Evolutionary conservation across 2,888 invertebrate genomes (phyloP), one percentile per base, ranked within the genome.

Genomic region (Prosopocoilus inquinatus): DNA sequence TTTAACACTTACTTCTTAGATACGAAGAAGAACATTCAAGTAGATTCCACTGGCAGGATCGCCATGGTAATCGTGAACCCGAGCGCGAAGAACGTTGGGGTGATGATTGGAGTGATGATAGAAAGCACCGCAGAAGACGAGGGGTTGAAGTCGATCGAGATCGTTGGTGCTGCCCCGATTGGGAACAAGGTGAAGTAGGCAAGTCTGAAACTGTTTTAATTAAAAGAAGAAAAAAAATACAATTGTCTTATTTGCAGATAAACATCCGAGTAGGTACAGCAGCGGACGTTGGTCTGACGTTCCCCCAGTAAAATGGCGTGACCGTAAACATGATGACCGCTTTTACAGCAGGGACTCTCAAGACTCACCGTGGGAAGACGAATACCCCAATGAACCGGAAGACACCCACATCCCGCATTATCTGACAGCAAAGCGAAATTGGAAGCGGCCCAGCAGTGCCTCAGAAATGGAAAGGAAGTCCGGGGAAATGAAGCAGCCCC

Each of bases 321-420:
- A 81, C 43, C 76, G 82, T 11, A 75, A 75, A 57, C 78, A 82
- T 47, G 81, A 81, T 53, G 74, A 76, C 9, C 62, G 74, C 13
- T 75, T 75, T 57, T 75, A 75, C 55, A 69, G 70, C 46, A 65
- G 76, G 32, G 76, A 76, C 32, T 74, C 76, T 1, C 76, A 77
- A 57, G 78, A 84, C 63, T 78, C 78, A 43, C 79, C 85, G 9
- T 84, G 88, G 80, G 87, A 86, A 64, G 80, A 76, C 55, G 84
- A 85, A 56, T 84, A 84, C 58, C 64, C 70, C 4, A 74, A 76
- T 54, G 76, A 75, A 52, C 69, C 71, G 2, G 75, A 75, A 39
- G 54, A 57, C 41, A 32, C 53, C 16, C 38, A 34, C 33, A 34
- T 50, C 43, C 69, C 75, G 2, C 74, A 75, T 57, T 78, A 77